These are phyloP conservation scores for Ips nitidus DNA, from an alignment of 1,140 invertebrate genomes.

Conservation along the genomic window DNA sequence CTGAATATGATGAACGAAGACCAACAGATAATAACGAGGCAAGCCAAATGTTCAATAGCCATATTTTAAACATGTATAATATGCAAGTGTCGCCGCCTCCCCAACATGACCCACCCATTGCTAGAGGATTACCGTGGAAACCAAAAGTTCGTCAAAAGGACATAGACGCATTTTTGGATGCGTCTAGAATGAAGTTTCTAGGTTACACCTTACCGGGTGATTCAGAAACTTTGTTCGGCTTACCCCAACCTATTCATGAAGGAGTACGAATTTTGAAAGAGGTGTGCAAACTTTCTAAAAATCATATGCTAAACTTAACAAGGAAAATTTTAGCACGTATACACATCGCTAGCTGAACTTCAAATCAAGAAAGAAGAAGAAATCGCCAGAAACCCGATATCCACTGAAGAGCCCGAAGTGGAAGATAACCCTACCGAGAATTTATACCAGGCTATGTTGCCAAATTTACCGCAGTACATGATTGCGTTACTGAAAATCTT, in stretches of 20 bases:
- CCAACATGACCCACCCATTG: conserved; percentile 20
- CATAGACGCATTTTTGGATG: conserved; percentile 88
- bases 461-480: conserved; percentile 94
- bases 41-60: conserved; percentile 43
- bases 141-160: conserved; percentile 96
- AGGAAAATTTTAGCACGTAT: conserved; percentile 63
- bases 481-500: conserved; percentile 96
- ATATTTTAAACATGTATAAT: conserved; percentile 40
- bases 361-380: conserved; percentile 84
- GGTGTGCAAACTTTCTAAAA: conserved; percentile 48
- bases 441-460: conserved; percentile 88
- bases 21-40: conserved; percentile 55
- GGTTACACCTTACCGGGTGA: conserved; percentile 87
- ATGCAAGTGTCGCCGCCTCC: conserved; percentile 55
- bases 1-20: conserved; percentile 55
- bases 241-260: conserved; percentile 93
- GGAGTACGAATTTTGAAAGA: conserved; percentile 86
- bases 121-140: conserved; percentile 77
- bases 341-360: conserved; percentile 78
- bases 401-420: conserved; percentile 66
- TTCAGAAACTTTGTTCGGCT: conserved; percentile 82
- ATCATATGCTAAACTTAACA: conserved; percentile 1
- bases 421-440: conserved; percentile 81
- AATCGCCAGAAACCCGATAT: conserved; percentile 70
- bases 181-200: conserved; percentile 89